phyloP scores from a whole-genome alignment of 2,888 invertebrate species.

The Noctua pronuba region DNA sequence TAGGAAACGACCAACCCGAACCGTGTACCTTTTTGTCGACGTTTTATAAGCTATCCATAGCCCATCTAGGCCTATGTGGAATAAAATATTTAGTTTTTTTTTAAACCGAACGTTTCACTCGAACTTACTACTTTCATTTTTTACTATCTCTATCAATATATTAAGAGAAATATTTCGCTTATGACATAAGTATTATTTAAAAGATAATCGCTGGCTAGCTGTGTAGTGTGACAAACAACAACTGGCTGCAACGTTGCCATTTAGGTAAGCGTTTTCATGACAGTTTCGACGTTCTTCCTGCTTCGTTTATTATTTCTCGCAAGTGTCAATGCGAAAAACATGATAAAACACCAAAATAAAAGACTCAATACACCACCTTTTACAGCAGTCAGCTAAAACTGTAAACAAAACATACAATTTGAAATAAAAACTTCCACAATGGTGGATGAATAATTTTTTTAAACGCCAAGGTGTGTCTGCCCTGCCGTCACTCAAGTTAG shows the following conservation, averaged over 20 bases:
- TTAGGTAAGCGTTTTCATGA: not conserved
- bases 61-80: too few species aligned
- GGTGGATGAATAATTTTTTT: conserved; percentile 17
- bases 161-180: not conserved
- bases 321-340: not conserved
- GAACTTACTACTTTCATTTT: not conserved
- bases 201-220: not conserved
- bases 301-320: not conserved
- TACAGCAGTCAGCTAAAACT: not conserved
- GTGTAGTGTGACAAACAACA: not conserved
- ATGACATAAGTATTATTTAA: not conserved
- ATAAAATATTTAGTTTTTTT: too few species aligned
- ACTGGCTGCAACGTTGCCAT: not conserved
- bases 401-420: conserved; percentile 19
- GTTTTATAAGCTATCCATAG: too few species aligned
- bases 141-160: not conserved
- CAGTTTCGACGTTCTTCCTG: not conserved
- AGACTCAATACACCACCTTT: conserved; percentile 22
- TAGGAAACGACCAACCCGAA: too few species aligned
- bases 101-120: too few species aligned
- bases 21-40: too few species aligned
- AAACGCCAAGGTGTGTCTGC: conserved; percentile 6
- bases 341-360: not conserved
- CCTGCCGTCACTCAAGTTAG: conserved; percentile 29
- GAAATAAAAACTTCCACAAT: conserved; percentile 36